Evolutionary conservation across 1,140 invertebrate genomes (phyloP).

Genomic region (Heliconius hewitsoni): DNA sequence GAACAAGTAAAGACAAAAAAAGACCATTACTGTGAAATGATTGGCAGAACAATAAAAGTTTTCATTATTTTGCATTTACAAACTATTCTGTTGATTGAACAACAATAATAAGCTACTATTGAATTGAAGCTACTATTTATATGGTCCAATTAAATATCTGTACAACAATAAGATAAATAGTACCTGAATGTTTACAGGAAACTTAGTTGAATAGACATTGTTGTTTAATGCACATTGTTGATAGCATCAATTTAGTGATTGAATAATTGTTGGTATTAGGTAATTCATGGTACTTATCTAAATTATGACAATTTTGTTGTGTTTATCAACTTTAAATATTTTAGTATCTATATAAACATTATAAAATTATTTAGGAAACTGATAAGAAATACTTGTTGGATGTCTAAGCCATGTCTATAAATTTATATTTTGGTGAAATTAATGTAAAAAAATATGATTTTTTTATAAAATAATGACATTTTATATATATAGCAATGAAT

Average conservation of each 20-base stretch:
- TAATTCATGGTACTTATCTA: slow-evolving; percentile 5
- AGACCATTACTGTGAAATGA: too few relatives aligned
- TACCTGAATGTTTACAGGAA: slow-evolving; percentile 23
- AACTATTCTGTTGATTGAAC: slow-evolving; percentile 15
- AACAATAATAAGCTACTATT: slow-evolving; percentile 7
- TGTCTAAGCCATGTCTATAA: too few relatives aligned
- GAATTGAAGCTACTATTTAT: slow-evolving; percentile 18
- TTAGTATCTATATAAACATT: background rate
- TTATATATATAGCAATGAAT: too few relatives aligned
- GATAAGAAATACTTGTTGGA: background rate
- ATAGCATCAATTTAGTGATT: background rate
- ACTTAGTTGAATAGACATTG: slow-evolving; percentile 4
- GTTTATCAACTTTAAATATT: background rate
- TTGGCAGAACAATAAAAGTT: background rate
- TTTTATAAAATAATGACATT: too few relatives aligned
- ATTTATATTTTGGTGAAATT: too few relatives aligned
- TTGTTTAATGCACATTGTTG: background rate
- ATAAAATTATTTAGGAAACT: background rate
- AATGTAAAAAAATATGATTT: too few relatives aligned
- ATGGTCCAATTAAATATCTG: slow-evolving; percentile 16
- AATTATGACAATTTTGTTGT: background rate
- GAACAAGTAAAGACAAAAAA: too few relatives aligned
- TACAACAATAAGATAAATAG: slow-evolving; percentile 24
- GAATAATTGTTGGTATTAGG: background rate
- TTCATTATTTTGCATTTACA: slow-evolving; percentile 20